Base-by-base conservation (phyloP, 2,888 invertebrate species). In the Hirtodrosophila duncani region DNA sequence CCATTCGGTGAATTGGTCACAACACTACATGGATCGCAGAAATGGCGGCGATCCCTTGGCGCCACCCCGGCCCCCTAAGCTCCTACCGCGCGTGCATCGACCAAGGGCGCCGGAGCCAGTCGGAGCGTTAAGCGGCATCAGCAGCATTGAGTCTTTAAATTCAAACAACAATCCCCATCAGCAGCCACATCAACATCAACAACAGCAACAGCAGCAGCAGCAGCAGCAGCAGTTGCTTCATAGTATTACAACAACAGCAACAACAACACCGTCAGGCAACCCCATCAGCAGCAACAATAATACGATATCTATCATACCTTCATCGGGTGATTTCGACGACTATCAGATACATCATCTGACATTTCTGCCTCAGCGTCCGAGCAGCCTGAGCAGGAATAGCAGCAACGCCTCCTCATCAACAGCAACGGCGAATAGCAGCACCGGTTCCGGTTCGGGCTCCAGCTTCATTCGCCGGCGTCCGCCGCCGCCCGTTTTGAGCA, bases 31-130 rank as follows among this genome's bases (percentile, higher is more conserved):
- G 92, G 92, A 92, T 90, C 91, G 91, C 89, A 91, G 86, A 82
- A 87, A 92, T 92, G 91, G 92, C 91, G 92, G 91, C 91, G 86
- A 87, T 87, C 91, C 90, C 89, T 90, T 90, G 90, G 90, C 91
- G 91, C 91, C 91, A 90, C 91, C 91, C 88, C 89, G 91, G 90
- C 91, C 91, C 89, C 91, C 91, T 88, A 91, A 91, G 89, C 89
- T 90, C 88, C 89, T 91, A 90, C 91, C 92, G 89, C 91, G 91
- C 88, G 90, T 90, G 86, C 90, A 90, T 89, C 88, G 89, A 84
- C 85, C 86, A 72, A 83, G 86, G 89, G 88, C 89, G 88, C 88
- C 88, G 70, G 90, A 91, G 90, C 88, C 88, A 86, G 85, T 86
- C 83, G 87, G 87, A 84, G 88, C 89, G 88, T 55, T 81, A 36